Evolutionary conservation across 1,140 invertebrate species (phyloP), one percentile per base, ranked within the genome.

Genomic region (Caerostris darwini): DNA sequence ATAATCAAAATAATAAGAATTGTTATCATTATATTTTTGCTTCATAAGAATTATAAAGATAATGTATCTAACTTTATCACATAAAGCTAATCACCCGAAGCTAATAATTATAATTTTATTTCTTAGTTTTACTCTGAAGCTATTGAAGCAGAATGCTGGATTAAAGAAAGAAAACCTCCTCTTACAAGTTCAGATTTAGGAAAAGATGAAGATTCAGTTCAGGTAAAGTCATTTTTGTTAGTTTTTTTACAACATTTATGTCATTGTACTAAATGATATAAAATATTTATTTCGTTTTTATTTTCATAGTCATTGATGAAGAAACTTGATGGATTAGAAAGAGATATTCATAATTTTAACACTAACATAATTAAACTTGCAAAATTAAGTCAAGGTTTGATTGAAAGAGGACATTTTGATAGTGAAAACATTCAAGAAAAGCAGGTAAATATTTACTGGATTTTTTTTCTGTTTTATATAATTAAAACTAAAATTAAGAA

Each of bases 171-270:
- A 95, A 96, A 97, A n/a, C 98, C 98, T 0, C 96, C 97, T 56
- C 95, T 99, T 14, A 97, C 97, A 1, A 98, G 97, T 0, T 96
- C 96, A 19, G 98, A 99, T 95, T 97, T 97, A 93, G 98, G 98
- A 2, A 97, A 98, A 93, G 98, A 99, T 96, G 98, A 99, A 96
- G 98, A 98, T 95, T 98, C 98, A 0, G 98, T 98, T 7, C 97
- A 97, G 94, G 97, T 97, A 4, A 88, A 34, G 8, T 61, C 59
- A 61, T 5, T 64, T 64, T 64, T 64, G 5, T 14, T 83, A 7
- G 17, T 56, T 56, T 83, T 34, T 34, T 54, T 14, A 58, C 5
- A 19, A 57, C 10, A 19, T n/a, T 85, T 7, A 3, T 12, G 17
- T 34, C 17, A 85, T 14, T 64, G 4, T 14, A 14, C 12, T 2